Evolutionary conservation across 2,113 vertebrate genomes (phyloP).

Genomic region (Kryptolebias marmoratus): DNA sequence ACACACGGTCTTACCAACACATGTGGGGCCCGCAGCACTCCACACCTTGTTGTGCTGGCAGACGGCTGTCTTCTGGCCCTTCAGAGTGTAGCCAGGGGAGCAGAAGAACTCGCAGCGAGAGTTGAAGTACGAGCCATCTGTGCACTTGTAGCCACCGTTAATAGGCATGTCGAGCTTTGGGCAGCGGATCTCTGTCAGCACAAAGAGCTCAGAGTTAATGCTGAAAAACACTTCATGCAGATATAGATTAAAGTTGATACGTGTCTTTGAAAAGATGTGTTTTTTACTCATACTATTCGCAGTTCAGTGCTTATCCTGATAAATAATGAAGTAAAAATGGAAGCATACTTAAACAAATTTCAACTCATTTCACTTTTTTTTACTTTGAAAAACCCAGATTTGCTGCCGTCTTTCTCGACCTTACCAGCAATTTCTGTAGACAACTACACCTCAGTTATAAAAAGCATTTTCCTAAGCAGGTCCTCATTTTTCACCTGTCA

Average conservation of each 20-base stretch:
- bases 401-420: too few species aligned
- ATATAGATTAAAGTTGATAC: too few species aligned
- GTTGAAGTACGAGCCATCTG: constrained; percentile 94
- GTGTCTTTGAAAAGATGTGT: too few species aligned
- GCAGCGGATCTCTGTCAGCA: constrained; percentile 89
- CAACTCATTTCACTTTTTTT: too few species aligned
- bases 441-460: too few species aligned
- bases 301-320: not conserved
- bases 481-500: too few species aligned
- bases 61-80: constrained; percentile 85
- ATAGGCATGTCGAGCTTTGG: constrained; percentile 86
- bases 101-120: constrained; percentile 96
- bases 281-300: too few species aligned
- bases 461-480: too few species aligned
- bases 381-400: too few species aligned
- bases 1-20: constrained; percentile 84
- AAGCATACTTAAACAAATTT: too few species aligned
- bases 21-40: constrained; percentile 86
- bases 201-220: not conserved
- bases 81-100: constrained; percentile 89
- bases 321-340: too few species aligned
- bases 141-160: constrained; percentile 92
- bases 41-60: constrained; percentile 90
- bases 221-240: not conserved
- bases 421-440: not conserved